A percentile compares a stretch with the other conserved stretches of the same genome.
Conservation (phyloP, 2,888 invertebrate genomes). For the Schizotus pectinicornis region DNA sequence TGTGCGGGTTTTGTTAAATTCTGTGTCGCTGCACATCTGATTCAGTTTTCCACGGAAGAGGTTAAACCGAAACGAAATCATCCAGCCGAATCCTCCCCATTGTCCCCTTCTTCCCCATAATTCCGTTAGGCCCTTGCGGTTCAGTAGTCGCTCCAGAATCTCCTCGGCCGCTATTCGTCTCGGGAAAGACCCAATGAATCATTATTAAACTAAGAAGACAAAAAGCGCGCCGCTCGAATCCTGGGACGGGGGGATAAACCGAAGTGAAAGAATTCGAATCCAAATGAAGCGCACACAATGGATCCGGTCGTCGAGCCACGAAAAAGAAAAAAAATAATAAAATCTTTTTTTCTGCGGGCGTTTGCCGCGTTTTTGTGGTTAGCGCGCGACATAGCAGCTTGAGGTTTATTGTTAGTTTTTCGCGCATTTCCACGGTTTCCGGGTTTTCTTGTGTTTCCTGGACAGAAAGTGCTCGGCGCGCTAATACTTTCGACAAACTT, state of each 20-base stretch:
- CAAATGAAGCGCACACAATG: conserved; percentile 42
- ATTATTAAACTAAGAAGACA: conserved; percentile 19
- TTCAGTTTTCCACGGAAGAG: no score
- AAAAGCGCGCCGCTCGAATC: conserved; percentile 10
- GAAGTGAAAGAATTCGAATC: conserved; percentile 31
- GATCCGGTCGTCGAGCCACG: conserved; percentile 27
- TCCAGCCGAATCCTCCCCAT: no score
- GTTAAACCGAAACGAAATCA: no score
- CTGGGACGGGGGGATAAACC: no score
- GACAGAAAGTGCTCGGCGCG: conserved; percentile 38
- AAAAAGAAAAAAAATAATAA: conserved; percentile 37
- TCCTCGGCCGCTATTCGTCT: no score
- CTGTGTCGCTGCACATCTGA: no score
- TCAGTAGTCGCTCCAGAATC: not conserved
- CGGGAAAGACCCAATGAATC: conserved; percentile 8
- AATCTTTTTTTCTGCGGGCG: conserved; percentile 38
- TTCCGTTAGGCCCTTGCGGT: conserved; percentile 9
- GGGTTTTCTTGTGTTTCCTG: conserved; percentile 44
- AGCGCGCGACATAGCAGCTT: conserved; percentile 43
- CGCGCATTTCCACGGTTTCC: conserved; percentile 43
- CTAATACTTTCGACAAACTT: conserved; percentile 42
- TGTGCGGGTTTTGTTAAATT: no score
- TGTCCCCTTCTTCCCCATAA: conserved; percentile 1
- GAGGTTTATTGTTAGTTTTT: conserved; percentile 48
- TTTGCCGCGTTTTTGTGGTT: conserved; percentile 40